Evolutionary conservation across 2,888 invertebrate genomes (phyloP), one percentile per base, ranked within the genome.

Genomic region (Caenorhabditis japonica): DNA sequence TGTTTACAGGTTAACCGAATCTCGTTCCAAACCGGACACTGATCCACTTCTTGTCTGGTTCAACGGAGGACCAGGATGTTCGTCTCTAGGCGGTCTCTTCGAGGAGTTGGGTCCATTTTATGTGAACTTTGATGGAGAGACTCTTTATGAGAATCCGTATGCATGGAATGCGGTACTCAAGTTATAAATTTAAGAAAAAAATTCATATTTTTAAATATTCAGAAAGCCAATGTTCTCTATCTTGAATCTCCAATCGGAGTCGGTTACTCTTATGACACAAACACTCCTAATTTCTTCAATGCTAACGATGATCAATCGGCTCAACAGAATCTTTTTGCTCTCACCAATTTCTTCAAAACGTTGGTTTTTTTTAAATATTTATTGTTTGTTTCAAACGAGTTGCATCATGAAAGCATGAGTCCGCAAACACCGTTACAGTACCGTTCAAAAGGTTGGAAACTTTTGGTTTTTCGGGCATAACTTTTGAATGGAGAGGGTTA

Each of bases 181-280:
- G 13, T 23, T 13, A 13, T 21, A 4, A 41, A 13, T 12, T 15
- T n/a, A 41, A 10, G 33, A 33, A 33, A 33, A 5, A 5, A 21
- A 7, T 8, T 12, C 10, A 8, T 19, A 13, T 36, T 36, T 12
- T n/a, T n/a, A 15, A 36, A 27, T 34, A 72, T 82, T 36, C 56
- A 90, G 89, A 80, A 88, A 23, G 89, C 90, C 21, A 90, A 90
- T 80, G 88, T 90, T 61, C 74, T 90, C 41, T 90, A 88, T 73
- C 64, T 90, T 64, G 90, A 90, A 81, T 88, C 90, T 3, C 90
- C 90, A 23, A 82, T 85, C 52, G 85, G 85, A 23, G 83, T 83
- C 30, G 85, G 85, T 15, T 85, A 80, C 52, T 85, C 90, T 88
- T 85, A 84, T 66, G 73, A 76, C 47, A 82, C 73, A 0, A 58